Conservation (phyloP, 2,888 invertebrate genomes). For the Trissoscelio sp. region DNA sequence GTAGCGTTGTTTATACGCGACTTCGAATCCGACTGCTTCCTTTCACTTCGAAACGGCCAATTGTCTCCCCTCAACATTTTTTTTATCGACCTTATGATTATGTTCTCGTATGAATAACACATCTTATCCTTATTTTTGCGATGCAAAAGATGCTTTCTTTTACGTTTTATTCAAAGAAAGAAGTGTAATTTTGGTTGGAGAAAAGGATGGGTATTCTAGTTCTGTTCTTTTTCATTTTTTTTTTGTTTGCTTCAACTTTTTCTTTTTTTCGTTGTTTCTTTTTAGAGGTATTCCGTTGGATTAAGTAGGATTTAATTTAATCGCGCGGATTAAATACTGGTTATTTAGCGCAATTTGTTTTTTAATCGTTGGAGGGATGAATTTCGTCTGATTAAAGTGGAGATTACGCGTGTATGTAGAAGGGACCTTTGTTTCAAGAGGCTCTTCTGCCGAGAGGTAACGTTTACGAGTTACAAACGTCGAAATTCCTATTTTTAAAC, state of each 20-base stretch:
- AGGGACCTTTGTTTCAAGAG: slow-evolving; percentile 69
- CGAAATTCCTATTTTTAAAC: slow-evolving; percentile 72
- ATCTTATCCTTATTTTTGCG: slow-evolving; percentile 24
- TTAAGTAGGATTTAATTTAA: slow-evolving; percentile 45
- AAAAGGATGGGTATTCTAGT: neutral
- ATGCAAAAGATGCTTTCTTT: slow-evolving; percentile 26
- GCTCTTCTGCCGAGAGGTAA: slow-evolving; percentile 51
- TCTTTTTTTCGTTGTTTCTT: neutral
- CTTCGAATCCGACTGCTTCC: slow-evolving; percentile 64
- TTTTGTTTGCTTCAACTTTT: slow-evolving; percentile 2
- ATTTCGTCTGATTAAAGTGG: slow-evolving; percentile 37
- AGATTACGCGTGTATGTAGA: slow-evolving; percentile 50
- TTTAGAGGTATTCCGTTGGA: slow-evolving; percentile 22
- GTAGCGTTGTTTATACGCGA: slow-evolving; percentile 45
- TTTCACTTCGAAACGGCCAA: slow-evolving; percentile 68
- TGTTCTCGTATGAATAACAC: slow-evolving; percentile 35
- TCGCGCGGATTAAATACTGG: slow-evolving; percentile 42
- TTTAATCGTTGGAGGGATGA: slow-evolving; percentile 44
- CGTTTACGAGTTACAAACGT: slow-evolving; percentile 65
- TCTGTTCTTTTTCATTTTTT: neutral
- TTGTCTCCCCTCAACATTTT: slow-evolving; percentile 48
- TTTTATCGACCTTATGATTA: slow-evolving; percentile 56
- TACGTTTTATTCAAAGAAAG: slow-evolving; percentile 15
- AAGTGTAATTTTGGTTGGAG: slow-evolving; percentile 11
- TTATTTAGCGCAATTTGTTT: slow-evolving; percentile 52